These are phyloP conservation scores for Diloba caeruleocephala DNA, from an alignment of 2,888 invertebrate species.

Conservation along the genomic window DNA sequence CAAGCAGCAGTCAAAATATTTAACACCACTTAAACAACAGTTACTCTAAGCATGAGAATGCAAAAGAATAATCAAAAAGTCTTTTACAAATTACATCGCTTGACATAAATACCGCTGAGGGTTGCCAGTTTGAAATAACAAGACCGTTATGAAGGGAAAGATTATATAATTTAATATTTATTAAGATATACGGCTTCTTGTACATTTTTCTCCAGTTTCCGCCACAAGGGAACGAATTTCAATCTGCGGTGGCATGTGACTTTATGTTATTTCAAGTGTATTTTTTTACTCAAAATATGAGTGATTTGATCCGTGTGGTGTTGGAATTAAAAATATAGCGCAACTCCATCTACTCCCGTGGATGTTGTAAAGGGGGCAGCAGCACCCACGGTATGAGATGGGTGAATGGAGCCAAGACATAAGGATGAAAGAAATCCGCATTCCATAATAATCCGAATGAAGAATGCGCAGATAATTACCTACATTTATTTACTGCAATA, in stretches of 20 bases:
- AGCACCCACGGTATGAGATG: too few relatives aligned
- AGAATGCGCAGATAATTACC: too few relatives aligned
- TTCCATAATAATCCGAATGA: too few relatives aligned
- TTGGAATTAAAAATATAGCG: too few relatives aligned
- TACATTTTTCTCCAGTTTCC: conserved; percentile 4
- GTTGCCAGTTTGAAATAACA: conserved; percentile 24
- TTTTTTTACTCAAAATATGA: conserved; percentile 4
- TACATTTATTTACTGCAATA: too few relatives aligned
- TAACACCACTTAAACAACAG: conserved; percentile 12
- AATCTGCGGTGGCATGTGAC: conserved; percentile 6
- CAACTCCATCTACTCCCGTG: too few relatives aligned
- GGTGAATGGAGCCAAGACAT: too few relatives aligned
- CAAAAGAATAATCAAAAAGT: conserved; percentile 4
- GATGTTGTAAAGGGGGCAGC: too few relatives aligned
- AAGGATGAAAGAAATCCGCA: too few relatives aligned
- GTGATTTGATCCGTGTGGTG: too few relatives aligned
- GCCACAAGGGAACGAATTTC: conserved; percentile 14
- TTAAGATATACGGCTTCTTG: conserved; percentile 26
- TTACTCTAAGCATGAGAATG: conserved; percentile 1
- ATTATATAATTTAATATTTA: too few relatives aligned
- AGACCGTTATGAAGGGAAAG: conserved; percentile 13
- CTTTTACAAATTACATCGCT: conserved; percentile 27
- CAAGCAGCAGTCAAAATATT: conserved; percentile 7
- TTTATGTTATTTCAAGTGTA: conserved; percentile 21
- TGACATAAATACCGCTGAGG: conserved; percentile 23